A percentile compares a stretch with the other conserved stretches of the same genome.
These are phyloP conservation scores for Montipora capricornis DNA, from an alignment of 64 coral and sea anemone genomes.

Conservation along the genomic window DNA sequence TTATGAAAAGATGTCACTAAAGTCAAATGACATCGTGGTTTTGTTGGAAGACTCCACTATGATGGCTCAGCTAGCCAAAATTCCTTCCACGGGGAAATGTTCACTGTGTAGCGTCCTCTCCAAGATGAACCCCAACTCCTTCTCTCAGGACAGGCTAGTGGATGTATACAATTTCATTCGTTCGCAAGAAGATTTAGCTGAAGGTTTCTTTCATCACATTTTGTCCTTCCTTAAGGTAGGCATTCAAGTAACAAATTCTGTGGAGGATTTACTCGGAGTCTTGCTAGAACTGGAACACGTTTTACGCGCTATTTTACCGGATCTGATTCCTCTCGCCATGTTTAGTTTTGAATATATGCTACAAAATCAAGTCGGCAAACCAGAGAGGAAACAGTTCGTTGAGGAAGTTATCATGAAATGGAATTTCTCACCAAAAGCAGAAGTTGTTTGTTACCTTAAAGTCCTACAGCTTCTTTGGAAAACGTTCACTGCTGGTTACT, in stretches of 20 bases:
- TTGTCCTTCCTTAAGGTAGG: not conserved
- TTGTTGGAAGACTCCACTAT: not conserved
- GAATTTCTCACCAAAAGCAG: not conserved
- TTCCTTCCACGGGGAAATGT: rapidly evolving
- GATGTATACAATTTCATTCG: constrained; percentile 3
- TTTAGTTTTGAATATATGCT: not conserved
- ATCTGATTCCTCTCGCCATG: not conserved
- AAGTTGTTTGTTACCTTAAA: not conserved
- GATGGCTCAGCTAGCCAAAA: not conserved
- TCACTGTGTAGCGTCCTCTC: not conserved
- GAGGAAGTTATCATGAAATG: not conserved
- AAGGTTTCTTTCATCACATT: not conserved
- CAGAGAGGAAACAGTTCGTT: not conserved
- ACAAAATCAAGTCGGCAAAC: not conserved
- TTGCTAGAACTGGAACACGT: not conserved
- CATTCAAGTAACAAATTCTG: not conserved
- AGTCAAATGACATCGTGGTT: not conserved
- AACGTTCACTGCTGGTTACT: not conserved
- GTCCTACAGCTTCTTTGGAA: constrained; percentile 24
- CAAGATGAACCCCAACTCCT: not conserved
- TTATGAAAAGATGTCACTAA: not conserved
- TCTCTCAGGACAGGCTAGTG: not conserved
- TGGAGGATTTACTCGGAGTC: not conserved
- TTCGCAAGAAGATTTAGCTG: not conserved
- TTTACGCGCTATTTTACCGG: not conserved